Evolutionary conservation across 2,113 vertebrate genomes (phyloP).

Genomic region (Marmota flaviventris): DNA sequence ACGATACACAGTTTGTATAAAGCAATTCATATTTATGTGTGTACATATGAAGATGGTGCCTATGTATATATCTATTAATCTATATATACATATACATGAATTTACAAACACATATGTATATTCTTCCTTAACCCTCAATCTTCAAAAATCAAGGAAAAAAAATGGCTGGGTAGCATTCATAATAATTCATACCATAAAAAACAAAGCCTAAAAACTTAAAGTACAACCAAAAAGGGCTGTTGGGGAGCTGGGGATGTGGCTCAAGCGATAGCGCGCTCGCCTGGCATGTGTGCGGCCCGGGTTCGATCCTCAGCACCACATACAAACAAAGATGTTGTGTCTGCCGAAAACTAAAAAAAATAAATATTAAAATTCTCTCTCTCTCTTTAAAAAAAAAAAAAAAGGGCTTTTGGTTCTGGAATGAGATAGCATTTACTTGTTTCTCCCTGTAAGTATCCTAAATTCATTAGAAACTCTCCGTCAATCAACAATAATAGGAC

Average conservation of each 20-base stretch:
- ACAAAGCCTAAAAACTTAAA: background rate
- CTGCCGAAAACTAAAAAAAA: no score
- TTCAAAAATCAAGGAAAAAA: slow-evolving; percentile 48
- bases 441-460: slow-evolving; percentile 7
- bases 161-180: background rate
- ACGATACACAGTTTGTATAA: background rate
- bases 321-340: no score
- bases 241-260: no score
- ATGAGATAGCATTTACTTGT: background rate
- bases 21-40: background rate
- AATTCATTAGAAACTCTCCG: background rate
- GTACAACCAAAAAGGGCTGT: no score
- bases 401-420: background rate
- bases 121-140: background rate
- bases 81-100: background rate
- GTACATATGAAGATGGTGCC: no score
- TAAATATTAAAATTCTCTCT: no score
- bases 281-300: no score
- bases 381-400: no score
- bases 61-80: no score
- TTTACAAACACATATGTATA: background rate
- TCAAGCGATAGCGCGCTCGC: no score
- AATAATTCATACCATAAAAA: background rate
- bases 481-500: background rate
- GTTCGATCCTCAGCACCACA: no score